Evolutionary conservation across 1,140 invertebrate species (phyloP).

Genomic region (Sweltsa coloradensis): DNA sequence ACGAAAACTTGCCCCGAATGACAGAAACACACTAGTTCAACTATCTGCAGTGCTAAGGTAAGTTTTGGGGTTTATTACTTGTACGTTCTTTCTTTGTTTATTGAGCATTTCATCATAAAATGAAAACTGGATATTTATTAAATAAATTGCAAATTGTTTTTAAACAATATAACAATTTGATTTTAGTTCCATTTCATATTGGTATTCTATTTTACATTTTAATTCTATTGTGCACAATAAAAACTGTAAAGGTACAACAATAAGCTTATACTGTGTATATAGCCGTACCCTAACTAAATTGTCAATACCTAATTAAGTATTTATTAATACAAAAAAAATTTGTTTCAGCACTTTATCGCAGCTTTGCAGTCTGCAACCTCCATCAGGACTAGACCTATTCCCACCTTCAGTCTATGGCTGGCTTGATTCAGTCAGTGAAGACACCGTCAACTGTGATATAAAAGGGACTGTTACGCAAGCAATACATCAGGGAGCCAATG

Average conservation of each 20-base stretch:
- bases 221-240: no score
- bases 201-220: no score
- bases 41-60: conserved; percentile 51
- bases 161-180: no score
- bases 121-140: background rate
- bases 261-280: no score
- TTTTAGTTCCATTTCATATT: no score
- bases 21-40: conserved; percentile 52
- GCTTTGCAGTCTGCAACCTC: conserved; percentile 40
- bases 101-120: background rate
- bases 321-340: no score
- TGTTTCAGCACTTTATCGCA: conserved; percentile 43
- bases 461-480: conserved; percentile 48
- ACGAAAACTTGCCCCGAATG: conserved; percentile 47
- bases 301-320: no score
- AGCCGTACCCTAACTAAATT: no score
- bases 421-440: conserved; percentile 38
- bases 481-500: conserved; percentile 53
- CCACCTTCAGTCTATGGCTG: conserved; percentile 50
- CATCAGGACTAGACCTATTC: conserved; percentile 50
- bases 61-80: conserved; percentile 14
- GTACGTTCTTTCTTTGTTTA: conserved; percentile 2
- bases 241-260: no score
- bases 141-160: background rate
- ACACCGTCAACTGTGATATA: conserved; percentile 41